These are phyloP conservation scores for Pemphredon lugubris DNA, from an alignment of 2,888 invertebrate genomes.

Conservation along the genomic window DNA sequence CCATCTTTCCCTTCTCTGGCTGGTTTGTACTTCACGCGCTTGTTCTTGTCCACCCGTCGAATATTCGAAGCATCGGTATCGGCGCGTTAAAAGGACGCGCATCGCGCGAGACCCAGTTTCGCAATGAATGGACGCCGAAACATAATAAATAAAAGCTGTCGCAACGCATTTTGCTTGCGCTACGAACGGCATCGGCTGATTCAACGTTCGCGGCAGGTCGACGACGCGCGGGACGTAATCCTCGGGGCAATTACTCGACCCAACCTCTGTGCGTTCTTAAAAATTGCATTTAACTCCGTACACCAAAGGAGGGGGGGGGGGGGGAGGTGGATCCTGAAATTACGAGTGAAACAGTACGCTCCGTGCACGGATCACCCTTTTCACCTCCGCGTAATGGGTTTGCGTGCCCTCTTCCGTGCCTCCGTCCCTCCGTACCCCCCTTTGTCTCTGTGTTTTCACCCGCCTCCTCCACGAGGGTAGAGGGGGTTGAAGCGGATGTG, in stretches of 20 bases:
- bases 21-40: too few relatives aligned
- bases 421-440: conserved; percentile 44
- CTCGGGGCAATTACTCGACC: conserved; percentile 52
- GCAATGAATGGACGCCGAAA: too few relatives aligned
- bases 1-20: too few relatives aligned
- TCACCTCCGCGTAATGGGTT: conserved; percentile 48
- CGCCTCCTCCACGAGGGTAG: conserved; percentile 13
- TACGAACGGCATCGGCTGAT: conserved; percentile 39
- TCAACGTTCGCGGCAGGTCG: conserved; percentile 17
- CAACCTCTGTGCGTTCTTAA: conserved; percentile 45
- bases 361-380: conserved; percentile 27
- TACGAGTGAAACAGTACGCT: conserved; percentile 54
- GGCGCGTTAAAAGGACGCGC: too few relatives aligned
- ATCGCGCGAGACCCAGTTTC: too few relatives aligned
- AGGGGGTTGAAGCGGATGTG: conserved; percentile 55
- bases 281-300: conserved; percentile 48
- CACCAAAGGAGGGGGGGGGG: conserved; percentile 12
- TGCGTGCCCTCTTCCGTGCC: conserved; percentile 48
- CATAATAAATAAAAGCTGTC: too few relatives aligned
- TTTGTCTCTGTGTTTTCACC: conserved; percentile 30
- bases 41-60: too few relatives aligned
- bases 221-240: conserved; percentile 4
- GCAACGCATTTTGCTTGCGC: conserved; percentile 11
- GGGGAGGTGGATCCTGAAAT: conserved; percentile 54
- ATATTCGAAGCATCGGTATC: too few relatives aligned